phyloP scores from a whole-genome alignment of 2,113 vertebrate species.

The Chionomys nivalis region DNA sequence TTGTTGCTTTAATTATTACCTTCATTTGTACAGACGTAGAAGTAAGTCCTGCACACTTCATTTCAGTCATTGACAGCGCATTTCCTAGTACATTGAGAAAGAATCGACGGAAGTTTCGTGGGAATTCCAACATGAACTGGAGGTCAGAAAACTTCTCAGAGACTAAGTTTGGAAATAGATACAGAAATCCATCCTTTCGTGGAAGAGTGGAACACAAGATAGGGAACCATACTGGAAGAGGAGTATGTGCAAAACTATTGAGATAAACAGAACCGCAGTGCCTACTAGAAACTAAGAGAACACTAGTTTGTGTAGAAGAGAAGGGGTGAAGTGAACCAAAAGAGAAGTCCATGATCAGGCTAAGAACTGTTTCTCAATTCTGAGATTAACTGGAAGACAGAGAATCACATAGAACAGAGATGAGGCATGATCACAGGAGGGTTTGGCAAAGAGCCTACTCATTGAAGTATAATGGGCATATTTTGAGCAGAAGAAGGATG shows the following conservation, averaged over 20 bases:
- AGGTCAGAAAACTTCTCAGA: neutral
- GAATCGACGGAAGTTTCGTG: neutral
- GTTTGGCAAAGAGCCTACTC: neutral
- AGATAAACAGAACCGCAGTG: neutral
- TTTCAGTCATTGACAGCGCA: neutral
- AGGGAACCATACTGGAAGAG: neutral
- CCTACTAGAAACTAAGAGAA: neutral
- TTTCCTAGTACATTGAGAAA: neutral
- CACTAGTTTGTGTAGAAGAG: neutral
- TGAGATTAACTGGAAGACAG: neutral
- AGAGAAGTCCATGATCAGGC: neutral
- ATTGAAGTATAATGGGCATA: neutral
- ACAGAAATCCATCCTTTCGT: neutral
- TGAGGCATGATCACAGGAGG: neutral
- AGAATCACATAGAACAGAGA: neutral
- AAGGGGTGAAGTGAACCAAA: neutral
- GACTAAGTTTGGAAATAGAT: neutral
- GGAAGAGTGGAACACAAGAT: rapidly evolving
- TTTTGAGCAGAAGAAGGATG: no score
- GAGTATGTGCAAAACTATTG: neutral
- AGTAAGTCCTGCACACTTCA: neutral
- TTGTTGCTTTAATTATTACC: neutral
- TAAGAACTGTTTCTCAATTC: neutral
- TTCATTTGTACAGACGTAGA: neutral
- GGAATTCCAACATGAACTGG: neutral